Evolutionary conservation across 2,113 vertebrate species (phyloP).

Genomic region (Nematolebias whitei): DNA sequence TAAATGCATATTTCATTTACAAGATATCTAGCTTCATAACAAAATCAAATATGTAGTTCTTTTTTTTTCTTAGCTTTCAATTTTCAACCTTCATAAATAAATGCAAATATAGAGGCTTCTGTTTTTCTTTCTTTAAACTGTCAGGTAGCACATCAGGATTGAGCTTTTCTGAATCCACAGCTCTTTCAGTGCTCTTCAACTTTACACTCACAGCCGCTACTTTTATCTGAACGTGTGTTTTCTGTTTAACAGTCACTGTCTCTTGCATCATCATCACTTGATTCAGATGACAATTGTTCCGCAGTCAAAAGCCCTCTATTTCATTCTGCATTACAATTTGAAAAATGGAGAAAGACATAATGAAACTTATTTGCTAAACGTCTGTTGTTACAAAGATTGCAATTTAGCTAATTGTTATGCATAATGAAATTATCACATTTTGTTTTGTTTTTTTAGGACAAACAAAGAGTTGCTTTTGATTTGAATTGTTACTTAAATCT

Average conservation of each 20-base stretch:
- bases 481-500: no score
- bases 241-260: not conserved
- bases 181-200: not conserved
- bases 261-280: not conserved
- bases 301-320: not conserved
- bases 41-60: no score
- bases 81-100: no score
- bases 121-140: not conserved
- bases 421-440: not conserved
- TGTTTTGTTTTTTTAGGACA: no score
- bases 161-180: no score
- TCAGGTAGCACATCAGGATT: not conserved
- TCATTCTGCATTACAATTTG: not conserved
- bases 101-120: not conserved
- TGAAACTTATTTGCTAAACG: not conserved
- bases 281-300: not conserved
- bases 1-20: no score
- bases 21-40: no score
- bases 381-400: not conserved
- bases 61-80: no score
- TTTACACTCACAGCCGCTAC: not conserved
- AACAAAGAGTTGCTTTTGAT: no score
- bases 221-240: not conserved
- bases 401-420: not conserved
- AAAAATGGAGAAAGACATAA: not conserved